Base-by-base conservation (phyloP, 2,113 vertebrate genomes). In the Sceloporus tristichus region DNA sequence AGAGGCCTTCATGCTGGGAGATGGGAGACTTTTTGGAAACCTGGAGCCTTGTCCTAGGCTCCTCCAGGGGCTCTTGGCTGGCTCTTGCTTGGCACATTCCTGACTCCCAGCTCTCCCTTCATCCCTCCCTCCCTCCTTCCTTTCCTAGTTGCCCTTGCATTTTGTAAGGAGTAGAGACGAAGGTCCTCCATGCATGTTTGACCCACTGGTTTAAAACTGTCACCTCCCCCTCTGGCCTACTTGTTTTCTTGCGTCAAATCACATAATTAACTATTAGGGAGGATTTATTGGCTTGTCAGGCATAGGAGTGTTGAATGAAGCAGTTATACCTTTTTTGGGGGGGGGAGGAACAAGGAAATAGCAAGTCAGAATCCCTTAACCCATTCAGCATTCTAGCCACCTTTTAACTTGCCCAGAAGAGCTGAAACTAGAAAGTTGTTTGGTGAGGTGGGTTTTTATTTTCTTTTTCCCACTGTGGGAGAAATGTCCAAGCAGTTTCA, bases 181-280 rank as follows among this genome's bases (percentile, higher is more conserved):
- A 59, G n/a, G 74, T 56, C 87, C 62, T 8, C 56, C 42, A n/a
- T 48, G 59, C 29, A 16, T 42, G 1, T 62, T 75, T 88, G 80
- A 83, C 80, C 87, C 11, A 29, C 42, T 9, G 59, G 59, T 54
- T 54, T 66, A 3, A 66, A 83, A 40, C 73, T 16, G 19, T 56
- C 10, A 7, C 81, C 81, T 88, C 87, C 62, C 70, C 74, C 29
- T 19, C 40, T 5, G 9, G 74, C 38, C 38, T 1, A 21, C 42
- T 79, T 79, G 42, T 70, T 56, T 78, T 53, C 81, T 65, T 84
- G 81, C 74, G 81, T 88, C 87, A 88, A 68, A 54, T 68, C 14
- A 9, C 65, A 78, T 88, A 88, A 84, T 83, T 88, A 88, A n/a
- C 81, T n/a, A 54, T 82, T 40, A 78, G 75, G 81, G 87, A 84